These are phyloP conservation scores for Helleia helle DNA, from an alignment of 2,888 invertebrate genomes.

Conservation along the genomic window DNA sequence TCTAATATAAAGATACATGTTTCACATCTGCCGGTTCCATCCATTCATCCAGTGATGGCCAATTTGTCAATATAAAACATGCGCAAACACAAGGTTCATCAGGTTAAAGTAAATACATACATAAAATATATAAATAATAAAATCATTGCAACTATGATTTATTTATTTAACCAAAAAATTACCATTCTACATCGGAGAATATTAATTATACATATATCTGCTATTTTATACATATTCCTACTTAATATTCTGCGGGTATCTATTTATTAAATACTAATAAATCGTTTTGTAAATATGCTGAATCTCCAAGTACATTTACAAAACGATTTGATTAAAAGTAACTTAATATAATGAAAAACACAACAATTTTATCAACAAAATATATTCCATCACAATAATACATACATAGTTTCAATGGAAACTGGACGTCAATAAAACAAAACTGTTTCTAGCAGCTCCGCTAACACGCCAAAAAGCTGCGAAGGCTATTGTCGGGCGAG, in stretches of 20 bases:
- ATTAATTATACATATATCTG: background rate
- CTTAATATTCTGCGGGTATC: background rate
- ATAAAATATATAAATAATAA: too few species aligned
- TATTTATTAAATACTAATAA: background rate
- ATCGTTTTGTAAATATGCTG: background rate
- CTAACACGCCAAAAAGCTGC: too few species aligned
- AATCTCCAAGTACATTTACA: background rate
- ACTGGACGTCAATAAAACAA: too few species aligned
- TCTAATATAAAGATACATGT: too few species aligned
- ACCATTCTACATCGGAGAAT: background rate
- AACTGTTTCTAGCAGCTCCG: too few species aligned
- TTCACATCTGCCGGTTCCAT: too few species aligned
- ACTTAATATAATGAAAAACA: background rate
- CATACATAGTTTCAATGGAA: background rate
- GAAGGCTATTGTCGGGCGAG: too few species aligned
- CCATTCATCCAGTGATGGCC: too few species aligned
- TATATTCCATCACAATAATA: background rate
- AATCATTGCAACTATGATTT: background rate
- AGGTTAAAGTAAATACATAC: too few species aligned
- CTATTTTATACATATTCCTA: conserved; percentile 2
- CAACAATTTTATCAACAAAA: background rate
- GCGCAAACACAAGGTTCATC: too few species aligned
- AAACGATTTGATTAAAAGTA: background rate
- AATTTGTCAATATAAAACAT: too few species aligned
- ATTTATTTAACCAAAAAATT: background rate